phyloP scores from a whole-genome alignment of 2,113 vertebrate species.

The Alaudala cheleensis region DNA sequence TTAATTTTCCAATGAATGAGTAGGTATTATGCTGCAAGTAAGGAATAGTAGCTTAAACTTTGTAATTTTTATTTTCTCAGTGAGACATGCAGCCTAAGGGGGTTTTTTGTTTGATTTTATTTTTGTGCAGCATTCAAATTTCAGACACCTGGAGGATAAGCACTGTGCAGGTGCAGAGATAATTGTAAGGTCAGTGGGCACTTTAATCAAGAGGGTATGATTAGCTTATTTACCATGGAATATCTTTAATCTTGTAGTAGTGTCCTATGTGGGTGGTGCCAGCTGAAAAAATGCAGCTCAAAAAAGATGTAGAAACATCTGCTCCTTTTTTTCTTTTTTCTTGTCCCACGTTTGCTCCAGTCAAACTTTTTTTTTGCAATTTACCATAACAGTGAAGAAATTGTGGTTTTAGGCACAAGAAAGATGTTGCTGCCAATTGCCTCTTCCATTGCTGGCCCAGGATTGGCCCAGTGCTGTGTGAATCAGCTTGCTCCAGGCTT shows the following conservation, averaged over 20 bases:
- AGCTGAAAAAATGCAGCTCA: neutral
- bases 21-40: neutral
- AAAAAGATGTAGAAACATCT: neutral
- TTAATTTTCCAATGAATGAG: neutral
- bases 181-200: neutral
- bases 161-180: neutral
- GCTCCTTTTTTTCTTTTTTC: neutral
- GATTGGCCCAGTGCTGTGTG: neutral
- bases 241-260: neutral
- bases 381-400: neutral
- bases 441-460: neutral
- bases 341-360: neutral
- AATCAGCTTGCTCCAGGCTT: conserved; percentile 49
- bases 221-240: neutral
- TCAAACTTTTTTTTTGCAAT: neutral
- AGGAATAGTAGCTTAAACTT: neutral
- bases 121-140: neutral
- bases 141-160: neutral
- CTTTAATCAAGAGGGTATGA: neutral
- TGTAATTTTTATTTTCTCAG: neutral
- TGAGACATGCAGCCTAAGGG: rapidly evolving
- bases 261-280: neutral
- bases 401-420: neutral
- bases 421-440: neutral
- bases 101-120: neutral